A percentile compares a stretch with the other conserved stretches of the same genome.
phyloP scores from a whole-genome alignment of 2,797 vertebrate species.

The Acrossocheilus fasciatus region DNA sequence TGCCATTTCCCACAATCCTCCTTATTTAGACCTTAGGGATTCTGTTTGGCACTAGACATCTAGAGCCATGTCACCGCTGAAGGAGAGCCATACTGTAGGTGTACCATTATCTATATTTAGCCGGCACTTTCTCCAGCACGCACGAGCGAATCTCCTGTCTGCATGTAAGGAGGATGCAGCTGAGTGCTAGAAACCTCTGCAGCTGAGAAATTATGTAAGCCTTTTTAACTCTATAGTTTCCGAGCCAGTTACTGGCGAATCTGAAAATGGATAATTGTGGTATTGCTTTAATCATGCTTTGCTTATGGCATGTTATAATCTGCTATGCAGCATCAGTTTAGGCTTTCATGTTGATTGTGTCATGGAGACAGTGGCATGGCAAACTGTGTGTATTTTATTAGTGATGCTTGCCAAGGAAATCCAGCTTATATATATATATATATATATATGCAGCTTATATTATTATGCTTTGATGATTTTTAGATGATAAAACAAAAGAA shows the following conservation, averaged over 20 bases:
- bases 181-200: conserved; percentile 51
- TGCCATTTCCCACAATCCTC: neutral
- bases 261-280: neutral
- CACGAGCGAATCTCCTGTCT: conserved; percentile 38
- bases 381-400: neutral
- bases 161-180: conserved; percentile 47
- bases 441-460: neutral
- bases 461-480: neutral
- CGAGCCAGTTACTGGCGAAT: neutral
- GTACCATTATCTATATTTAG: conserved; percentile 56
- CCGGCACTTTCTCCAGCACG: conserved; percentile 38
- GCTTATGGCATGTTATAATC: neutral
- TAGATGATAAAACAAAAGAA: neutral
- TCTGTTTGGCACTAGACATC: conserved; percentile 5
- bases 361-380: neutral
- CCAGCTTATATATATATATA: too few relatives aligned
- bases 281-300: neutral
- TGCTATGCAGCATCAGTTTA: neutral
- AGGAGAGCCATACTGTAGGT: conserved; percentile 28
- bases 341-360: neutral
- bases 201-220: conserved; percentile 59
- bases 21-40: conserved; percentile 8
- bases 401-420: neutral
- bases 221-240: conserved; percentile 42
- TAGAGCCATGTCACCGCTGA: neutral